Base-by-base conservation (phyloP, 2,888 invertebrate genomes). In the Chouioia cunea region DNA sequence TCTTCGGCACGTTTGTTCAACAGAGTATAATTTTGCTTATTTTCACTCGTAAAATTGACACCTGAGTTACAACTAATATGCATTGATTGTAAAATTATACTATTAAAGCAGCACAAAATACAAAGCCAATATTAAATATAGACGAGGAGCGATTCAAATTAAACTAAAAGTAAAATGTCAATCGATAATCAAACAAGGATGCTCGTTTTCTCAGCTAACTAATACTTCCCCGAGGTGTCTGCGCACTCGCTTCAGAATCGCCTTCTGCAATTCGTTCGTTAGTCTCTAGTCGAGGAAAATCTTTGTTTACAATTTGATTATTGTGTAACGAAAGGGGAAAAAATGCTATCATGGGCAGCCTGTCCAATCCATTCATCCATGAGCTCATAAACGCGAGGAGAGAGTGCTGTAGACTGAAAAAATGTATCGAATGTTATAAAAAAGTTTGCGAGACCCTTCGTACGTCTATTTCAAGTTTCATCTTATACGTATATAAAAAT, bases 131-230 rank as follows among this genome's bases (percentile, higher is more conserved):
- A 65, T 60, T 65, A 67, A 60, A 65, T 68, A 72, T 68, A 65
- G 56, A 56, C 44, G 48, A 54, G 36, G 36, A 58, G 27, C 47
- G 22, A 53, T 64, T 60, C 59, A 59, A 71, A 67, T 52, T 52
- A 67, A 50, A 64, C 56, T 66, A 77, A 36, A 36, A 12, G 36
- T 12, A 76, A 74, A 75, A 76, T 54, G 54, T 57, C 22, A n/a
- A 60, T 54, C 27, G 54, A 59, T 57, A 20, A 47, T 73, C 16
- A 63, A 63, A 60, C 46, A 57, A 64, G 63, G 68, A 63, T 15
- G 68, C 12, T 36, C 18, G 27, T 63, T 57, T 43, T 58, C 16
- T 50, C 43, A 36, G 10, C 10, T 36, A 36, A 36, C 36, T 36
- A 36, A 59, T 65, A 65, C 22, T 20, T 36, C 22, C 20, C 44